A percentile compares a stretch with the other conserved stretches of the same genome.
phyloP scores from a whole-genome alignment of 2,888 invertebrate genomes.

The Acronicta alni region DNA sequence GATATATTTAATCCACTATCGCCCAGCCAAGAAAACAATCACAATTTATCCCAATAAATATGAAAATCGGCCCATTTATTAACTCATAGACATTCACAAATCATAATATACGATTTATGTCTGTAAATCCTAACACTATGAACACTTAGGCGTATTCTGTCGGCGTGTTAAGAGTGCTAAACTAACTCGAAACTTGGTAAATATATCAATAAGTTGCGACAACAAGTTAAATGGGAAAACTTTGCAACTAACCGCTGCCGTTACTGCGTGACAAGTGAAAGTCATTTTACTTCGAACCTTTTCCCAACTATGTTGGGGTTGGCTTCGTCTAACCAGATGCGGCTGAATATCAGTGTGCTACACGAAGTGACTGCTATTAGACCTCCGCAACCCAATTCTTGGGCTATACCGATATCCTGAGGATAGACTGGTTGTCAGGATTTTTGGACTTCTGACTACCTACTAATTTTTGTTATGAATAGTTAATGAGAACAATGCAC shows the following conservation, averaged over 20 bases:
- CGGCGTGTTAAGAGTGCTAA: constrained; percentile 59
- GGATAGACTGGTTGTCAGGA: too few relatives aligned
- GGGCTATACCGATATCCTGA: too few relatives aligned
- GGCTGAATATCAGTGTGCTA: too few relatives aligned
- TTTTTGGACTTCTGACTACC: too few relatives aligned
- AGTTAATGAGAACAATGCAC: too few relatives aligned
- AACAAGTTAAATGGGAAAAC: constrained; percentile 77
- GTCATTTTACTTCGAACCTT: too few relatives aligned
- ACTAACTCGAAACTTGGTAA: constrained; percentile 69
- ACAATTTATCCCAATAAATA: constrained; percentile 3
- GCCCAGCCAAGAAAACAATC: too few relatives aligned
- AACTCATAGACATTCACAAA: constrained; percentile 14
- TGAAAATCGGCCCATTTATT: background rate
- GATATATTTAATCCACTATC: background rate
- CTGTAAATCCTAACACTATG: constrained; percentile 14
- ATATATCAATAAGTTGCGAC: constrained; percentile 79
- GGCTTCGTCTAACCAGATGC: too few relatives aligned
- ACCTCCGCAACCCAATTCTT: too few relatives aligned
- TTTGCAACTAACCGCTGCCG: constrained; percentile 66
- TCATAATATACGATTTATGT: constrained; percentile 29
- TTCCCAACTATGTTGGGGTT: too few relatives aligned
- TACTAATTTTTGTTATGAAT: too few relatives aligned
- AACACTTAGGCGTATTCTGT: constrained; percentile 32
- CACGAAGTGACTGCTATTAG: too few relatives aligned
- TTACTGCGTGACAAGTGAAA: constrained; percentile 65